Conservation (phyloP, 2,888 invertebrate genomes). For the Ametastegia equiseti region DNA sequence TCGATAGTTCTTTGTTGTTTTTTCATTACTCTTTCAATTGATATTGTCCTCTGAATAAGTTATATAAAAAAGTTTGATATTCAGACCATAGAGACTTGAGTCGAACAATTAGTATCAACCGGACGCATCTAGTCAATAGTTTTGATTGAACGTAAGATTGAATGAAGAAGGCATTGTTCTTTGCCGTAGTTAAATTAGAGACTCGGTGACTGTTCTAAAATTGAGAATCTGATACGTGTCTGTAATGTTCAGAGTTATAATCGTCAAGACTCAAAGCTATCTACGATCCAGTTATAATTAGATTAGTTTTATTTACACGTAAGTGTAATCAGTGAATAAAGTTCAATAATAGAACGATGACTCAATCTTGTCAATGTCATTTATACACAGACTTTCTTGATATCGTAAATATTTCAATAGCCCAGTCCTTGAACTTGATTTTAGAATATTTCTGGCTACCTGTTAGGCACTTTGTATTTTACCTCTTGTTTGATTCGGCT, state of each 20-base stretch:
- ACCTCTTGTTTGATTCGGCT: not conserved
- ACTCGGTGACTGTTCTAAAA: not conserved
- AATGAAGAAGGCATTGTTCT: not conserved
- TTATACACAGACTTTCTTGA: not conserved
- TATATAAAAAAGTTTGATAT: not conserved
- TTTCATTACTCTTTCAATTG: too few relatives aligned
- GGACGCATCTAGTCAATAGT: not conserved
- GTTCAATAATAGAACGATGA: not conserved
- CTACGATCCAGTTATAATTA: not conserved
- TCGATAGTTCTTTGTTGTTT: too few relatives aligned
- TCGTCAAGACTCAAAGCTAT: not conserved
- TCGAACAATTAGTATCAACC: not conserved
- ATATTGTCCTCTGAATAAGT: too few relatives aligned
- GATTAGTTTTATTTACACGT: not conserved
- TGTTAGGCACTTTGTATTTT: not conserved
- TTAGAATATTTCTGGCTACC: not conserved
- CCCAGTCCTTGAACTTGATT: not conserved
- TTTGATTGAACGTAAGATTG: not conserved
- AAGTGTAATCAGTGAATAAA: not conserved
- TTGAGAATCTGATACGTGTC: not conserved
- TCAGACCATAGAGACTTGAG: not conserved
- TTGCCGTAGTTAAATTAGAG: not conserved
- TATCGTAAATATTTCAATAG: not conserved
- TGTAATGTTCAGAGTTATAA: not conserved
- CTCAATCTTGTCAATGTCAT: not conserved